These are phyloP conservation scores for Apis dorsata DNA, from an alignment of 1,140 invertebrate genomes.

Conservation along the genomic window DNA sequence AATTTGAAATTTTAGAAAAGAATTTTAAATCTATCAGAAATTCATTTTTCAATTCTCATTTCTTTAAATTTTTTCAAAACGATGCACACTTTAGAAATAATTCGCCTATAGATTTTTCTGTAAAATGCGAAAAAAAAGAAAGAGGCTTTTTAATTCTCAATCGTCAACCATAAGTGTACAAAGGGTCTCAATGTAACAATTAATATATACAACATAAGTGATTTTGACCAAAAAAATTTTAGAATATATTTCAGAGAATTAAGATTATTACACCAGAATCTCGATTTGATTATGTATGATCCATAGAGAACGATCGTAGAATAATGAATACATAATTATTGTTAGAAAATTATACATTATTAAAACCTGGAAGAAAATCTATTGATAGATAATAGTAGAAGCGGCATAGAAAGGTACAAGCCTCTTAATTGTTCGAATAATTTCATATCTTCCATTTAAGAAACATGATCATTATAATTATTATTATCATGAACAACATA, in stretches of 20 bases:
- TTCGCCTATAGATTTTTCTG: neutral
- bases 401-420: neutral
- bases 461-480: neutral
- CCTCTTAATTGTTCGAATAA: slow-evolving; percentile 1
- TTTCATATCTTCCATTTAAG: neutral
- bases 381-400: slow-evolving; percentile 36
- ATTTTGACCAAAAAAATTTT: slow-evolving; percentile 57
- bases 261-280: slow-evolving; percentile 44
- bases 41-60: no score
- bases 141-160: neutral
- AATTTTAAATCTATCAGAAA: no score
- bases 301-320: slow-evolving; percentile 45
- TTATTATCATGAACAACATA: neutral
- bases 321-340: slow-evolving; percentile 35
- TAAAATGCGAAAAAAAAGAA: no score
- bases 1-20: no score
- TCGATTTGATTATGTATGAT: slow-evolving; percentile 37
- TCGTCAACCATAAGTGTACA: slow-evolving; percentile 15
- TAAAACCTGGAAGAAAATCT: slow-evolving; percentile 40
- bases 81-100: neutral
- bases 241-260: slow-evolving; percentile 49
- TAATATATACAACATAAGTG: slow-evolving; percentile 48
- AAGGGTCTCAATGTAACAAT: slow-evolving; percentile 50
- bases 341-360: slow-evolving; percentile 55
- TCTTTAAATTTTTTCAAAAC: neutral